These are phyloP conservation scores for Vollenhovia emeryi DNA, from an alignment of 1,140 invertebrate species.

Conservation along the genomic window DNA sequence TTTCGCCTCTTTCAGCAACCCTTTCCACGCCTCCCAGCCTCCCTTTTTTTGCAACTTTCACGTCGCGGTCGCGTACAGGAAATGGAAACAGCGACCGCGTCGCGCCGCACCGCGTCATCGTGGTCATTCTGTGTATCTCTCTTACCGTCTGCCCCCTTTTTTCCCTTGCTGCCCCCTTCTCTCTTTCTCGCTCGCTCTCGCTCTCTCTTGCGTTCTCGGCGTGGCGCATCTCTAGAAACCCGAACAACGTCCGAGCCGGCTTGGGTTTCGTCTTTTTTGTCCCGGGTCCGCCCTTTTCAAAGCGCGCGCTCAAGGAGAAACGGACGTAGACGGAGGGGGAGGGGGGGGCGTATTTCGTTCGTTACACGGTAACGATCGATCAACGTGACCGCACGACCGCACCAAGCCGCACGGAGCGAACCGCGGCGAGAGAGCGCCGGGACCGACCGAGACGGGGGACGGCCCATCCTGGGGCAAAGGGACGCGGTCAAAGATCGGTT, in stretches of 20 bases:
- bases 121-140: slow-evolving; percentile 40
- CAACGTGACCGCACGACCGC: slow-evolving; percentile 75
- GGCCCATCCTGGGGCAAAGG: slow-evolving; percentile 50
- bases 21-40: neutral
- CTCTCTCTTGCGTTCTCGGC: slow-evolving; percentile 6
- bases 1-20: slow-evolving; percentile 21
- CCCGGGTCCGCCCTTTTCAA: slow-evolving; percentile 73
- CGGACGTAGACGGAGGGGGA: slow-evolving; percentile 57
- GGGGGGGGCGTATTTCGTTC: slow-evolving; percentile 71
- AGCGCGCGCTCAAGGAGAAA: slow-evolving; percentile 74
- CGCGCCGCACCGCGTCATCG: slow-evolving; percentile 28
- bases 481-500: slow-evolving; percentile 65
- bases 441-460: slow-evolving; percentile 32
- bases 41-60: slow-evolving; percentile 23
- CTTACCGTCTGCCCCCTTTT: neutral
- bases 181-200: neutral
- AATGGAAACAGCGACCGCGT: slow-evolving; percentile 38
- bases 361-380: slow-evolving; percentile 76
- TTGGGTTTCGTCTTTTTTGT: slow-evolving; percentile 71
- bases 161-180: neutral
- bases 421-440: slow-evolving; percentile 35
- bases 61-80: slow-evolving; percentile 59
- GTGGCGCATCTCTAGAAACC: slow-evolving; percentile 68
- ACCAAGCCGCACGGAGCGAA: slow-evolving; percentile 67
- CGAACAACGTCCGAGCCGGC: slow-evolving; percentile 59